Evolutionary conservation across 2,888 invertebrate genomes (phyloP).

Genomic region (Suillia variegata): DNA sequence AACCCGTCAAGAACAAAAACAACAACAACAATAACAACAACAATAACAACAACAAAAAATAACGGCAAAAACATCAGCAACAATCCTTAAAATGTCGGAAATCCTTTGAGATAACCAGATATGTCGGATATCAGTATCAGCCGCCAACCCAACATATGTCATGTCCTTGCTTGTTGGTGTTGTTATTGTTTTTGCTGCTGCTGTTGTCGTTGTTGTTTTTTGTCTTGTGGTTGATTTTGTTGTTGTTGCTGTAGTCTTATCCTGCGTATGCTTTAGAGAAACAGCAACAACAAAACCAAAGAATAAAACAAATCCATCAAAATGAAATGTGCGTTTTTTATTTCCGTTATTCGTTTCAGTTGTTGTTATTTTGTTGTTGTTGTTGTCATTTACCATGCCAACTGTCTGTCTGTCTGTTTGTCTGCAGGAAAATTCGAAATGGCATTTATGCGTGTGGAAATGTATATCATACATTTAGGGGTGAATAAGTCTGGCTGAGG

Average conservation of each 20-base stretch:
- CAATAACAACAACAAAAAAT: too few relatives aligned
- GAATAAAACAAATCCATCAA: slow-evolving; percentile 36
- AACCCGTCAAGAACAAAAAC: too few relatives aligned
- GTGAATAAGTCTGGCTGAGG: not conserved
- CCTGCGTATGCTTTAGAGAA: not conserved
- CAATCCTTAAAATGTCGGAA: not conserved
- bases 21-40: too few relatives aligned
- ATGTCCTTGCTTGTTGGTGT: not conserved
- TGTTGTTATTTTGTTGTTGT: not conserved
- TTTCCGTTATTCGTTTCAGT: not conserved
- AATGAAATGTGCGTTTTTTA: slow-evolving; percentile 17
- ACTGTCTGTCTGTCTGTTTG: too few relatives aligned
- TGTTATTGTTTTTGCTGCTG: not conserved
- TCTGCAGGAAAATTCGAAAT: slow-evolving; percentile 44
- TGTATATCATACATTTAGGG: slow-evolving; percentile 29
- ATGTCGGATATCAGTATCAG: not conserved
- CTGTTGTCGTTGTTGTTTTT: not conserved
- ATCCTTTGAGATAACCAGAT: slow-evolving; percentile 3
- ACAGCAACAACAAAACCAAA: too few relatives aligned
- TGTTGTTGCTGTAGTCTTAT: not conserved
- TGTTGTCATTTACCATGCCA: slow-evolving; percentile 16
- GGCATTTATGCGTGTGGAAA: slow-evolving; percentile 43
- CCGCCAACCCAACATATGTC: too few relatives aligned
- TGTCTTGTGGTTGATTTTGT: too few relatives aligned
- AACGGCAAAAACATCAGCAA: not conserved